These are phyloP conservation scores for Nasonia giraulti DNA, from an alignment of 1,140 invertebrate genomes.

Conservation along the genomic window DNA sequence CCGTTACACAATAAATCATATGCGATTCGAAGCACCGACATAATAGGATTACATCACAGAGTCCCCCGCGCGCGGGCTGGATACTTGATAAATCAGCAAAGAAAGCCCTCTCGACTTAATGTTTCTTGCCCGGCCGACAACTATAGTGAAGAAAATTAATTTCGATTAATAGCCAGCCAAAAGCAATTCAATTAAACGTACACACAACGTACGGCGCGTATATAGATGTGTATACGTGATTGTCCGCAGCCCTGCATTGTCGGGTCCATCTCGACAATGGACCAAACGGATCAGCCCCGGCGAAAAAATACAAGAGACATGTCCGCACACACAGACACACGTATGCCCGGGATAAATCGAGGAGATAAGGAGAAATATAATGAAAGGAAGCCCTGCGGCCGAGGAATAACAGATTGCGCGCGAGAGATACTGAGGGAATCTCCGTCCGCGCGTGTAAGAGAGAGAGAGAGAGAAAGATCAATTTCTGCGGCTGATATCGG, in stretches of 20 bases:
- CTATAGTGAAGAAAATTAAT: slow-evolving; percentile 41
- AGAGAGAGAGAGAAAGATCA: slow-evolving; percentile 46
- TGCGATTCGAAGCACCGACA: no score
- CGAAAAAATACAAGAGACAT: not conserved
- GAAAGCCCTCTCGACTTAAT: no score
- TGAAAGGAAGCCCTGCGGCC: slow-evolving; percentile 15
- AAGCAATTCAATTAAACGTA: slow-evolving; percentile 29
- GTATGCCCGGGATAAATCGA: slow-evolving; percentile 30
- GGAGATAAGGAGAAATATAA: slow-evolving; percentile 50
- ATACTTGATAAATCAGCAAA: no score
- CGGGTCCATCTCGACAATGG: not conserved
- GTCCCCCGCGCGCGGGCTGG: no score
- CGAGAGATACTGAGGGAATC: not conserved
- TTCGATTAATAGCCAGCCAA: slow-evolving; percentile 36
- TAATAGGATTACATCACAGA: no score
- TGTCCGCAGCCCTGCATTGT: slow-evolving; percentile 18
- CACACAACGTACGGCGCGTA: not conserved
- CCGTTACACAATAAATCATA: no score
- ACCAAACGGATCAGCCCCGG: not conserved
- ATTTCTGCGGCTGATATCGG: slow-evolving; percentile 50
- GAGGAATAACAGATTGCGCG: slow-evolving; percentile 42
- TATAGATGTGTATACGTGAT: not conserved
- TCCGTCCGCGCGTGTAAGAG: not conserved
- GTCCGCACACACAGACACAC: not conserved
- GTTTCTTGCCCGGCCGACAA: not conserved